phyloP scores from a whole-genome alignment of 2,797 vertebrate genomes.

The Buphagus erythrorhynchus region DNA sequence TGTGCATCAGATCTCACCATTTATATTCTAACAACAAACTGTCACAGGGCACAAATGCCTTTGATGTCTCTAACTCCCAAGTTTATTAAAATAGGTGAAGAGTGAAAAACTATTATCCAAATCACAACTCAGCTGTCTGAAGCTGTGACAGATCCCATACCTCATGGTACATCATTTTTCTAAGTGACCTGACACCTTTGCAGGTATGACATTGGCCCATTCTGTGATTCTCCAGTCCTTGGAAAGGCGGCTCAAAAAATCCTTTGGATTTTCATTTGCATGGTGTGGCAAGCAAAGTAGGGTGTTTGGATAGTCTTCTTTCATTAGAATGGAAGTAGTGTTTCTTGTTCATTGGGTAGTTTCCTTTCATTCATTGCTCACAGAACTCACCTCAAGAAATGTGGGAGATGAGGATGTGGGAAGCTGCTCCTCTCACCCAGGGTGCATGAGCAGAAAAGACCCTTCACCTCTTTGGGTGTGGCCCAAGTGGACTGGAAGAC shows the following conservation, averaged over 20 bases:
- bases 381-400: neutral
- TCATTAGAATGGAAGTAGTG: neutral
- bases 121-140: neutral
- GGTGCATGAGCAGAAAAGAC: neutral
- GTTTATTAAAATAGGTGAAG: neutral
- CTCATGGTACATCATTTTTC: neutral
- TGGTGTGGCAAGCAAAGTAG: neutral
- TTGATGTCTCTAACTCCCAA: neutral
- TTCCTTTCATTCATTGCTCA: neutral
- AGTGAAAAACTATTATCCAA: neutral
- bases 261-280: neutral
- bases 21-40: neutral
- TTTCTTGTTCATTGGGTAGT: neutral
- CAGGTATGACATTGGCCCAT: neutral
- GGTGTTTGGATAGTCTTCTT: neutral
- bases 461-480: neutral
- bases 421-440: accelerated
- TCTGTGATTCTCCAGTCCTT: neutral
- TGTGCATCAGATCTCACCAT: neutral
- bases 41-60: neutral
- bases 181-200: neutral
- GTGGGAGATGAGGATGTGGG: neutral
- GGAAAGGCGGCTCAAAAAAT: neutral
- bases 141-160: neutral
- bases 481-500: neutral